These are phyloP conservation scores for Mnemiopsis leidyi DNA, from an alignment of 37 sponge, comb jelly and placozoan genomes.

Conservation along the genomic window DNA sequence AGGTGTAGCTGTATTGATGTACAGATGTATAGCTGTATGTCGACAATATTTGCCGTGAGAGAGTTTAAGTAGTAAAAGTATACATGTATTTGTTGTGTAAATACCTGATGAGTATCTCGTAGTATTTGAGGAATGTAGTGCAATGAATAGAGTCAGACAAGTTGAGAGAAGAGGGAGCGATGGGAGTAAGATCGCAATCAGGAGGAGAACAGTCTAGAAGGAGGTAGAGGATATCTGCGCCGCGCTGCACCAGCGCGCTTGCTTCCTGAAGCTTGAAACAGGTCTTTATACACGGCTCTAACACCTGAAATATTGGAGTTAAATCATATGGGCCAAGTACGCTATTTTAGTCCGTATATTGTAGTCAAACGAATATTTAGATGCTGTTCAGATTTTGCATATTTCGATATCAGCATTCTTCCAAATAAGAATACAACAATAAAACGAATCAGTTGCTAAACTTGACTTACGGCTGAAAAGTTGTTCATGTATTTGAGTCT, in stretches of 20 bases:
- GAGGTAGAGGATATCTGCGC: not conserved
- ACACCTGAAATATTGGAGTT: not conserved
- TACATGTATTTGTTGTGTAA: too few relatives aligned
- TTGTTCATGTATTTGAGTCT: conserved; percentile 10
- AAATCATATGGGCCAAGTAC: too few relatives aligned
- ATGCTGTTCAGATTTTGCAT: too few relatives aligned
- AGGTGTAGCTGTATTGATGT: too few relatives aligned
- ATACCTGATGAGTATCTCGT: conserved; percentile 1
- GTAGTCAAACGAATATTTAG: too few relatives aligned
- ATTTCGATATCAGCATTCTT: too few relatives aligned
- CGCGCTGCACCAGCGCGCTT: not conserved
- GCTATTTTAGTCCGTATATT: too few relatives aligned
- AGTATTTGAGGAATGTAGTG: conserved; percentile 30
- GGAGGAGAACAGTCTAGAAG: not conserved
- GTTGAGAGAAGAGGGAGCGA: conserved; percentile 32
- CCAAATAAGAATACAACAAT: not conserved
- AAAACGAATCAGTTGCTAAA: not conserved
- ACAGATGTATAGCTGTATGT: too few relatives aligned
- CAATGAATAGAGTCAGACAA: not conserved
- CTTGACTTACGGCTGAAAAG: not conserved
- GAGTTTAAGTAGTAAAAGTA: too few relatives aligned
- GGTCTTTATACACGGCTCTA: conserved; percentile 15
- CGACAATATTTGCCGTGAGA: too few relatives aligned
- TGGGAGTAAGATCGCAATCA: not conserved
- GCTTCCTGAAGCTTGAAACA: not conserved